Evolutionary conservation across 2,113 vertebrate species (phyloP), one percentile per base, ranked within the genome.

Genomic region (Proterorhinus semilunaris): DNA sequence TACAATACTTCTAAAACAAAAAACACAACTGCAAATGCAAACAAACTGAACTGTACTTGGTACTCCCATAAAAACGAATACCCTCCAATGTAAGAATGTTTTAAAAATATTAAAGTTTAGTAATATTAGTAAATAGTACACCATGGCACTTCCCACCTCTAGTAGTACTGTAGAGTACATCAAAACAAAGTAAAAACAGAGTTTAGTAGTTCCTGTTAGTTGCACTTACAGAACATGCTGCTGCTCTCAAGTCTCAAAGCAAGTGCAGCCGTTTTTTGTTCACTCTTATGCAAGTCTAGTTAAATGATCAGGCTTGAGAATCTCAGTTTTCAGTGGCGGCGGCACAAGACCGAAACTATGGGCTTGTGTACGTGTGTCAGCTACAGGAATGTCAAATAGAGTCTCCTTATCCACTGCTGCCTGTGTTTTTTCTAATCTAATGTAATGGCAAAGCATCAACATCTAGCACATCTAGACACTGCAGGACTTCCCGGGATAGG

Each of bases 341-440:
- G 63, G 53, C 70, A 50, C 65, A 70, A 6, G 1, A 84, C 84
- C 64, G 84, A 90, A 92, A 92, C 86, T 73, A 11, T 71, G 50
- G 10, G 62, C 47, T 61, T 82, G 66, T 63, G 48, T 69, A 36
- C 2, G 8, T 7, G 53, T 74, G 65, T 73, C 57, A 45, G 45
- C 53, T n/a, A 16, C 0, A 63, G 69, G 76, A 87, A 85, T 80
- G 82, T 73, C 65, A 72, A 70, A 72, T 51, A 58, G 27, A 72
- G 16, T 82, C 82, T 81, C 85, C 70, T 69, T 79, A 55, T 74
- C 51, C 1, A 21, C 48, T n/a, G 66, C 51, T 51, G n/a, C 61
- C 48, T 52, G 16, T 45, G 16, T 63, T 65, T 70, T 71, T 44
- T 58, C 57, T 71, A 54, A 44, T 58, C 36, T 52, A 12, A 68